These are phyloP conservation scores for Galbula dea DNA, from an alignment of 2,113 vertebrate species.

Conservation along the genomic window DNA sequence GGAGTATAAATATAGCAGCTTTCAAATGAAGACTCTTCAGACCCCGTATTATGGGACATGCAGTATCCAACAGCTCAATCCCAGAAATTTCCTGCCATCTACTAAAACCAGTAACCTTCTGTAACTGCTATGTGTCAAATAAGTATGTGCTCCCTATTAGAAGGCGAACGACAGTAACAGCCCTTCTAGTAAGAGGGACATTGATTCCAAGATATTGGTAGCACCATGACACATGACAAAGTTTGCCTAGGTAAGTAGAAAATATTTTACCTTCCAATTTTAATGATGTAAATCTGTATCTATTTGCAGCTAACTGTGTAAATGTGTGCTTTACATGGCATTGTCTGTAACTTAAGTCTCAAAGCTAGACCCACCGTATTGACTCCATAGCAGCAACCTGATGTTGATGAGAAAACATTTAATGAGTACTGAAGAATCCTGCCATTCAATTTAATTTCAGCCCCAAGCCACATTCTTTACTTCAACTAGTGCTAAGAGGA, in stretches of 20 bases:
- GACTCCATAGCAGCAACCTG: neutral
- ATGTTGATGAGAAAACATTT: neutral
- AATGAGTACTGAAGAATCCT: neutral
- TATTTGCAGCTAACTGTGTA: neutral
- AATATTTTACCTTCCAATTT: too few relatives aligned
- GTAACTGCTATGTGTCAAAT: neutral
- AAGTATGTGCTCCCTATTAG: neutral
- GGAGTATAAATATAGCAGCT: neutral
- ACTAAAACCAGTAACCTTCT: accelerated
- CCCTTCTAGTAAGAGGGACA: neutral
- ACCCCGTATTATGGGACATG: neutral
- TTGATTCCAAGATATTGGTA: neutral
- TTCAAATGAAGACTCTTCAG: neutral
- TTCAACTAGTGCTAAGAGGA: neutral
- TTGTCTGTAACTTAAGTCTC: neutral
- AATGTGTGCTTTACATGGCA: neutral
- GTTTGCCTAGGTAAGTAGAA: neutral
- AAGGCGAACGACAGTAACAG: neutral
- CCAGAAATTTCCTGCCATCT: neutral
- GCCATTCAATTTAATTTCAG: neutral
- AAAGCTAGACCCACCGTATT: neutral
- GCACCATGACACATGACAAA: neutral
- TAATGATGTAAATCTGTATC: too few relatives aligned
- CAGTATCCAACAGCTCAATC: neutral
- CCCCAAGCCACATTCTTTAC: neutral